Evolutionary conservation across 2,113 vertebrate species (phyloP), one percentile per base, ranked within the genome.

Genomic region (Rhabdomys dilectus): DNA sequence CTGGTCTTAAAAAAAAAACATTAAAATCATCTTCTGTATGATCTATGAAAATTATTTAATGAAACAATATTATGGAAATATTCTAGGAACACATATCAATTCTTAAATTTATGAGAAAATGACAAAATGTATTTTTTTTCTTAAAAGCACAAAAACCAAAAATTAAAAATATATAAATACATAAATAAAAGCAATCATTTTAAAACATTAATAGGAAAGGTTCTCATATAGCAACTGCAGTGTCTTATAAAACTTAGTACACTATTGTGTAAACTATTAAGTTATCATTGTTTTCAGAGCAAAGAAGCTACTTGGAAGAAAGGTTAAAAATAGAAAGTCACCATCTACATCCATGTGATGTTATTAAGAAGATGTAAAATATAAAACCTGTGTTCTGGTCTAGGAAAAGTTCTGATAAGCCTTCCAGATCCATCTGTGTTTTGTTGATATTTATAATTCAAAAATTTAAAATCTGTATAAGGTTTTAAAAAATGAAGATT

Each of bases 311-410:
- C 72, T 53, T 64, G 42, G 22, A 90, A 89, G 93, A 97, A 94
- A 91, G 29, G 39, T 11, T 73, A 17, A 7, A 84, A 89, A 94
- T 88, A 51, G 75, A 98, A 95, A 93, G n/a, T 81, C 81, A 91
- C 19, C 31, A 73, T 36, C 58, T 91, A 39, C 39, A 91, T 56
- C 76, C 36, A 48, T 31, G 22, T 81, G 72, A 17, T 87, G 56
- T 58, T 29, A 60, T 16, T 62, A 53, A 17, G 34, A 39, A 53
- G 17, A 84, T 29, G 3, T 26, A 60, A 84, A 39, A 42, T 7
- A 29, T 16, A 84, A 62, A 84, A 42, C 34, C 21, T 48, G 26
- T 17, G 60, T 53, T 93, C 77, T 68, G 9, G 5, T 78, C 48
- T 66, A 77, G 22, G 36, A 60, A 89, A 84, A n/a, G 45, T 90